Base-by-base conservation (phyloP, 2,113 vertebrate species). In the Leptocoma aspasia region DNA sequence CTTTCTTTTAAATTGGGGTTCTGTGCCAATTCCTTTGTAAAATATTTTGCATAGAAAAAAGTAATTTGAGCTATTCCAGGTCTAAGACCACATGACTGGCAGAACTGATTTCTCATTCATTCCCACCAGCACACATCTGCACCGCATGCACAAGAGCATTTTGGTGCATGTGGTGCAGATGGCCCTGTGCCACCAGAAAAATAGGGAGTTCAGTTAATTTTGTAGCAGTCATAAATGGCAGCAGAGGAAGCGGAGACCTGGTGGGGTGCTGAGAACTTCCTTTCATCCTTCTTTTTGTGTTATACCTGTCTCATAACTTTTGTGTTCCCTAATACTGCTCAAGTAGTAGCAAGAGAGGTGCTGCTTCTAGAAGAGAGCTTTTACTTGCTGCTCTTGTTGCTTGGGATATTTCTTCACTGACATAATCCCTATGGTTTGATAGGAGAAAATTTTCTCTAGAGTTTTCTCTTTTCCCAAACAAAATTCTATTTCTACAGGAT, bases 1-100 rank as follows among this genome's bases (percentile, higher is more conserved):
- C 53, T 82, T 93, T 70, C 81, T 82, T 56, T 94, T 87, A 96
- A 88, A 96, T 89, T 68, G 70, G 89, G 64, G 60, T 53, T n/a
- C 91, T 79, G 2, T 81, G 96, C 88, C 65, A 52, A 92, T 96
- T 80, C 41, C 39, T 90, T 93, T 83, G 68, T 66, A 63, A 81
- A 88, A 45, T 86, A 44, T 57, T 97, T 96, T 96, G 66, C 79
- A 92, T 53, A 69, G 90, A 90, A 92, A 94, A 80, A 91, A 90
- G 77, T 26, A 94, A 97, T 94, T 92, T 79, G 94, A 91, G 91
- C 84, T 91, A 16, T 94, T 92, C 72, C 59, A 75, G 90, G 84
- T 95, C 86, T 82, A 72, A 72, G 78, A 68, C 18, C 7, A 33
- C 33, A 20, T 79, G 73, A 91, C 41, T 78, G 82, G 78, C 64